phyloP scores from a whole-genome alignment of 2,888 invertebrate species.

The Gisinianus flammeolus region DNA sequence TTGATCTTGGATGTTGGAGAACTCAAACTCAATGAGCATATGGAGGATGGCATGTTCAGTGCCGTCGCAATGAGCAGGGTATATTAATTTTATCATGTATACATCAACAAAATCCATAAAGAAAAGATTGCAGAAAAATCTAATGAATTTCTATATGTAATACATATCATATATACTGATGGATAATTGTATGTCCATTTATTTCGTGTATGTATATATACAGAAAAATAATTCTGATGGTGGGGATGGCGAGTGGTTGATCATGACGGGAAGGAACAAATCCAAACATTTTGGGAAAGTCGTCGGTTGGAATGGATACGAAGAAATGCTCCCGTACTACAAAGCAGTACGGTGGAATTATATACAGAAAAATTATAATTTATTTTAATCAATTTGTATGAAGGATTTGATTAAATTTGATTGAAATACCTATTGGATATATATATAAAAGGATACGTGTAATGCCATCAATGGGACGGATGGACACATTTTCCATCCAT shows the following conservation, averaged over 20 bases:
- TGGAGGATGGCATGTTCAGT: conserved; percentile 40
- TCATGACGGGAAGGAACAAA: conserved; percentile 50
- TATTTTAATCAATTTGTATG: no score
- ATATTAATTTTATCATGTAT: no score
- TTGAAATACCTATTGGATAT: background rate
- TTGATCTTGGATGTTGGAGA: conserved; percentile 41
- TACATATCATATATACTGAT: no score
- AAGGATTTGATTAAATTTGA: no score
- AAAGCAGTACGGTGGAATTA: conserved; percentile 44
- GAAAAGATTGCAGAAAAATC: no score
- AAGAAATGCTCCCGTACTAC: conserved; percentile 47
- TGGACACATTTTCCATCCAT: conserved; percentile 59
- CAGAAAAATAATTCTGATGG: conserved; percentile 53
- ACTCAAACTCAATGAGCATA: conserved; percentile 19
- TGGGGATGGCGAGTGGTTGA: conserved; percentile 47
- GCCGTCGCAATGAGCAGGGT: conserved; percentile 34
- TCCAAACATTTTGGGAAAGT: conserved; percentile 44
- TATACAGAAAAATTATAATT: no score
- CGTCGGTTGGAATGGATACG: conserved; percentile 48
- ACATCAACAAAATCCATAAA: conserved; percentile 16
- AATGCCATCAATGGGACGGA: conserved; percentile 57
- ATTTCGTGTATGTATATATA: background rate
- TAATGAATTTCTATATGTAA: no score
- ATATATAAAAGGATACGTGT: conserved; percentile 57
- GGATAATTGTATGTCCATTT: background rate